Percentiles rank a stretch among this genome's conserved stretches.
Conservation (phyloP, 2,113 vertebrate species). For the Oostethus manadensis region DNA sequence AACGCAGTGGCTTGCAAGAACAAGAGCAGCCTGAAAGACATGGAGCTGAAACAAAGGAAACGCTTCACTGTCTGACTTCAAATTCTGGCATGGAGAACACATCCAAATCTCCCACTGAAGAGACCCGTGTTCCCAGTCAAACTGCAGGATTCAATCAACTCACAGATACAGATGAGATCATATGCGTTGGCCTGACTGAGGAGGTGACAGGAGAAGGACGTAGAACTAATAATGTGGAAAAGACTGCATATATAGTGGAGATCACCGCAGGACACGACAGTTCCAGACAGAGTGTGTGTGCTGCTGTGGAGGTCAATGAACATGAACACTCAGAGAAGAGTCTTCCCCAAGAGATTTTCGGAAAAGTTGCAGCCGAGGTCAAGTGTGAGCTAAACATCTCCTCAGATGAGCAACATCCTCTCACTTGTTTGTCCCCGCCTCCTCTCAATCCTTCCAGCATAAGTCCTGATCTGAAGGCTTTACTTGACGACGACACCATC, state of each 20-base stretch:
- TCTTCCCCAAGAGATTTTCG: constrained; percentile 48
- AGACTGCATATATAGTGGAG: constrained; percentile 21
- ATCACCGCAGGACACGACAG: constrained; percentile 26
- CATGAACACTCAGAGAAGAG: constrained; percentile 43
- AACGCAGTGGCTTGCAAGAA: constrained; percentile 43
- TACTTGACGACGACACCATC: constrained; percentile 80
- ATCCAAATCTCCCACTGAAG: constrained; percentile 21
- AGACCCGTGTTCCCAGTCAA: constrained; percentile 25
- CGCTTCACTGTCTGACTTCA: constrained; percentile 20
- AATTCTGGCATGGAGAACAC: constrained; percentile 27
- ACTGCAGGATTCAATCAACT: constrained; percentile 22
- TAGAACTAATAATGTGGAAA: constrained; percentile 29
- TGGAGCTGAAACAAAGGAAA: constrained; percentile 26
- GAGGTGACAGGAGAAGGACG: constrained; percentile 28
- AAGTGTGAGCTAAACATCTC: constrained; percentile 61
- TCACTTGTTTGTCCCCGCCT: constrained; percentile 45
- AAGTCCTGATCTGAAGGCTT: constrained; percentile 64
- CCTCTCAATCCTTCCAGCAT: constrained; percentile 24
- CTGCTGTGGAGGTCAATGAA: constrained; percentile 42
- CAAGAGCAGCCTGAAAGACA: constrained; percentile 21
- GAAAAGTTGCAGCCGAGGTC: constrained; percentile 55
- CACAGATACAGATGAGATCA: constrained; percentile 32
- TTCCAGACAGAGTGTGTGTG: constrained; percentile 21
- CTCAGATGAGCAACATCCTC: constrained; percentile 36
- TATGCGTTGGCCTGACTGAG: constrained; percentile 25